phyloP scores from a whole-genome alignment of 1,140 invertebrate genomes.

The Helicoverpa armigera region DNA sequence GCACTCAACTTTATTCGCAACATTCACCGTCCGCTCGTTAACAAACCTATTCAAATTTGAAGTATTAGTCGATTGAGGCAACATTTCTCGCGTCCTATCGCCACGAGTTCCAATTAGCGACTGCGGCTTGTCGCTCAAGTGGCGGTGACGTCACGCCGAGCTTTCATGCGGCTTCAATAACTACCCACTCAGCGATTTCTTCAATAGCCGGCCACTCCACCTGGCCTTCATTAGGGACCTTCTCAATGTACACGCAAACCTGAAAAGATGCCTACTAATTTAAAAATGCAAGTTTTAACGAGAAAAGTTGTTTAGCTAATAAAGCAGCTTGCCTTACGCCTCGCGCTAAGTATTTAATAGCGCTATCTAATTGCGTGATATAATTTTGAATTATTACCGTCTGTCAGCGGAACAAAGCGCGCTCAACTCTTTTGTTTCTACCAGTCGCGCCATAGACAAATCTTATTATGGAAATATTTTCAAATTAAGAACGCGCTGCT shows the following conservation, averaged over 20 bases:
- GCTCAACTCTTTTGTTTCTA: slow-evolving; percentile 79
- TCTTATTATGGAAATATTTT: slow-evolving; percentile 87
- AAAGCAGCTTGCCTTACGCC: slow-evolving; percentile 56
- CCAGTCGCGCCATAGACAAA: slow-evolving; percentile 84
- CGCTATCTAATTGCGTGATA: slow-evolving; percentile 75
- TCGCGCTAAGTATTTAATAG: slow-evolving; percentile 55
- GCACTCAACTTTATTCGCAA: slow-evolving; percentile 76
- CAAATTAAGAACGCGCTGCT: slow-evolving; percentile 85
- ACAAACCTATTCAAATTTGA: slow-evolving; percentile 85
- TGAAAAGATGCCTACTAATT: slow-evolving; percentile 82
- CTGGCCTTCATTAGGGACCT: slow-evolving; percentile 84
- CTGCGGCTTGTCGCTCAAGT: slow-evolving; percentile 82
- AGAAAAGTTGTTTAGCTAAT: slow-evolving; percentile 84
- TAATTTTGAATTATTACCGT: slow-evolving; percentile 81
- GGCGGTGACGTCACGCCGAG: slow-evolving; percentile 83
- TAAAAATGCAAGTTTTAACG: slow-evolving; percentile 81
- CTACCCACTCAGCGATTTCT: slow-evolving; percentile 83
- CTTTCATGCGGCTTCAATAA: slow-evolving; percentile 84
- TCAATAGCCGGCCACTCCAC: slow-evolving; percentile 84
- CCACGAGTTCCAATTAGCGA: slow-evolving; percentile 86
- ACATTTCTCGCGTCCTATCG: slow-evolving; percentile 84
- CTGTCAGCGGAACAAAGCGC: slow-evolving; percentile 79
- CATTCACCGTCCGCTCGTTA: slow-evolving; percentile 84
- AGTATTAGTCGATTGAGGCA: slow-evolving; percentile 85
- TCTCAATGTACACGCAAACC: slow-evolving; percentile 79